Evolutionary conservation across 2,113 vertebrate genomes (phyloP).

Genomic region (Alosa alosa): DNA sequence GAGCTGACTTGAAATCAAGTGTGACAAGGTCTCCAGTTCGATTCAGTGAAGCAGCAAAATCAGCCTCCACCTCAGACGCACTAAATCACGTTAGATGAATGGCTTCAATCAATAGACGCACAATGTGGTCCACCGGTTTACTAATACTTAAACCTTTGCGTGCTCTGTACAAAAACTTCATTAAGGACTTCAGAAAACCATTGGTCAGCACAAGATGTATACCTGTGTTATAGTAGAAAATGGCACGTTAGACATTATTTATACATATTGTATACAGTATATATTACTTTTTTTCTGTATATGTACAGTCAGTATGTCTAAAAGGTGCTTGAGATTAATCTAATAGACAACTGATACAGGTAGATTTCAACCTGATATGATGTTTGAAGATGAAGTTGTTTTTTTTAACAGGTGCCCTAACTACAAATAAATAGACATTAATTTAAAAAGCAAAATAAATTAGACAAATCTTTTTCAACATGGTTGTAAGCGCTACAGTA

Average conservation of each 20-base stretch:
- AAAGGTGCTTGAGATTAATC: slow-evolving; percentile 47
- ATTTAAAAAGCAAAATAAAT: slow-evolving; percentile 58
- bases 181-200: slow-evolving; percentile 37
- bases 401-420: slow-evolving; percentile 42
- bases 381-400: slow-evolving; percentile 29
- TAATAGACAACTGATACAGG: slow-evolving; percentile 34
- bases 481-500: slow-evolving; percentile 19
- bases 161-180: slow-evolving; percentile 43
- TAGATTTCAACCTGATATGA: slow-evolving; percentile 46
- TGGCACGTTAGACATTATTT: slow-evolving; percentile 65
- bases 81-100: slow-evolving; percentile 6
- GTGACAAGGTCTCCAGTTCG: background rate
- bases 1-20: background rate
- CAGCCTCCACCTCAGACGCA: background rate
- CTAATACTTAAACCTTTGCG: slow-evolving; percentile 21
- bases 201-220: slow-evolving; percentile 45
- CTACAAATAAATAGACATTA: slow-evolving; percentile 67
- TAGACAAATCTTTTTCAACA: slow-evolving; percentile 26
- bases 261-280: slow-evolving; percentile 45
- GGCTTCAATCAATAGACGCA: background rate
- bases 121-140: background rate
- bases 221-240: slow-evolving; percentile 57
- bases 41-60: background rate
- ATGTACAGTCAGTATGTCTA: slow-evolving; percentile 46
- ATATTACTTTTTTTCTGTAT: slow-evolving; percentile 30